Conservation (phyloP, 2,113 vertebrate genomes). For the Irena cyanogastra region DNA sequence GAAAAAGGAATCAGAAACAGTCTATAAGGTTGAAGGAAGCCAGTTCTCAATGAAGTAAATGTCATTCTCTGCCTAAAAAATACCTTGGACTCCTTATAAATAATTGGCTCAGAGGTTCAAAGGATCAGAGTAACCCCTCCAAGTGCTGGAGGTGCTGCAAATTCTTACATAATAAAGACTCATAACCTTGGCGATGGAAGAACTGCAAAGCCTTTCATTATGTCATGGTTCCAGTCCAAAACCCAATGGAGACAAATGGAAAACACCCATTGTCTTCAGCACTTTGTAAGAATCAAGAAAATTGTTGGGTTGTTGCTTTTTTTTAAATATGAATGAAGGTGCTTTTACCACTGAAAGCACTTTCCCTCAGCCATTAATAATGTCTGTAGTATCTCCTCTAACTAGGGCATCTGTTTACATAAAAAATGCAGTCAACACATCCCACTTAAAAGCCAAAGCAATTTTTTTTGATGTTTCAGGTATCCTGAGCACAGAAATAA, state of each 20-base stretch:
- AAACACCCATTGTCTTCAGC: not conserved
- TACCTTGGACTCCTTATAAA: not conserved
- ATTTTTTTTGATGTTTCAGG: not conserved
- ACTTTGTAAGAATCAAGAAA: not conserved
- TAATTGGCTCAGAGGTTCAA: not conserved
- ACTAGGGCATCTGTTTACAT: constrained; percentile 44
- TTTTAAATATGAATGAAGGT: constrained; percentile 44
- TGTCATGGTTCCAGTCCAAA: not conserved
- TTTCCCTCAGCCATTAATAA: constrained; percentile 35
- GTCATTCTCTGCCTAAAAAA: not conserved
- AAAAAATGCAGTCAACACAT: constrained; percentile 12
- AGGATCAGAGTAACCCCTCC: not conserved
- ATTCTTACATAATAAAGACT: not conserved
- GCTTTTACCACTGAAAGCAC: constrained; percentile 42
- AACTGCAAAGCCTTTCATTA: not conserved
- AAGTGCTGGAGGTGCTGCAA: not conserved
- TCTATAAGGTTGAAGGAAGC: not conserved
- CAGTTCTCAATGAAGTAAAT: not conserved
- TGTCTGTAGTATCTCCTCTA: constrained; percentile 14
- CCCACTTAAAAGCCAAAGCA: constrained; percentile 16
- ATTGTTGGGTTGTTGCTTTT: not conserved
- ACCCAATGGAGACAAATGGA: not conserved
- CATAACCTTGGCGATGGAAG: not conserved
- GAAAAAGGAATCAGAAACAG: not conserved
- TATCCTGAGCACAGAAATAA: not conserved